Evolutionary conservation across 2,113 vertebrate species (phyloP).

Genomic region (Jacana jacana): DNA sequence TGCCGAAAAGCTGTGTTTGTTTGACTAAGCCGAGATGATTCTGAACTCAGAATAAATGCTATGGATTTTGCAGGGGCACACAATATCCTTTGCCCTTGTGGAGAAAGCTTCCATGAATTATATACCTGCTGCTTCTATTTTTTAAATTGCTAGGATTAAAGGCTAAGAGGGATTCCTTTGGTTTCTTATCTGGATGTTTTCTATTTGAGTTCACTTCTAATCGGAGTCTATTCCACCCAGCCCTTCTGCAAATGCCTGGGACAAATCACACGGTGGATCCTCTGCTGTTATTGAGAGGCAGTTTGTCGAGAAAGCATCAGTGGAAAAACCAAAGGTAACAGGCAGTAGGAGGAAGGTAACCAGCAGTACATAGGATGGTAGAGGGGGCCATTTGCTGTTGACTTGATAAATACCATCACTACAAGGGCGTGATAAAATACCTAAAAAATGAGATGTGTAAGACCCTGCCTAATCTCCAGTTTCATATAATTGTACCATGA

Average conservation of each 20-base stretch:
- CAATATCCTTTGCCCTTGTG: not conserved
- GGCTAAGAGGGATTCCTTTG: not conserved
- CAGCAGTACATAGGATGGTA: not conserved
- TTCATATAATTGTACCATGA: constrained; percentile 39
- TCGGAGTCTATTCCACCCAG: not conserved
- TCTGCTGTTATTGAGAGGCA: not conserved
- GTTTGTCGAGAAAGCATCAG: not conserved
- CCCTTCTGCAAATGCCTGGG: not conserved
- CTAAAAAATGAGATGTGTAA: not conserved
- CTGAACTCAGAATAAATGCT: not conserved
- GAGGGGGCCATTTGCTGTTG: not conserved
- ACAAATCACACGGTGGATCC: not conserved
- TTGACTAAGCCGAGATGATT: not conserved
- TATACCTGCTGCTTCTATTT: not conserved
- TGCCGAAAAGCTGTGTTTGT: not conserved
- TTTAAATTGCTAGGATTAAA: constrained; percentile 18
- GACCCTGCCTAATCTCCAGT: constrained; percentile 20
- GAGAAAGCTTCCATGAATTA: not conserved
- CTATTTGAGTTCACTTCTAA: not conserved
- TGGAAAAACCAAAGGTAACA: not conserved
- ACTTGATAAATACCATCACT: not conserved
- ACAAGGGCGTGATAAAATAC: not conserved
- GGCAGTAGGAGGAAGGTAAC: not conserved
- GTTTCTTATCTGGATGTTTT: not conserved
- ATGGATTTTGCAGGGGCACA: not conserved